These are phyloP conservation scores for Daptonema setosum DNA, from an alignment of 2,888 invertebrate genomes.

Conservation along the genomic window DNA sequence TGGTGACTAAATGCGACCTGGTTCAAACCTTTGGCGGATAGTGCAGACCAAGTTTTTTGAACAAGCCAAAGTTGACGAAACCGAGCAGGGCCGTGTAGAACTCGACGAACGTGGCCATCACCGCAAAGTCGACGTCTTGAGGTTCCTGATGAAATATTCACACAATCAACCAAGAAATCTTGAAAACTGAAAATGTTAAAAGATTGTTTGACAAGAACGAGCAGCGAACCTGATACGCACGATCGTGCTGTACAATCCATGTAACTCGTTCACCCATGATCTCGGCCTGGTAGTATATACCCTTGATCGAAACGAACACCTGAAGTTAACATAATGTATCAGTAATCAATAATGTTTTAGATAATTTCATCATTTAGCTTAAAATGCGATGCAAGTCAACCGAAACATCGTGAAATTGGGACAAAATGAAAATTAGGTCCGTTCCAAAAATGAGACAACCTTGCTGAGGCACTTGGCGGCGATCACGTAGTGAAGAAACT, in stretches of 20 bases:
- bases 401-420: too few species aligned
- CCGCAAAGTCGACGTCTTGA: slow-evolving; percentile 76
- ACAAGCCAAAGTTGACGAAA: slow-evolving; percentile 80
- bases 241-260: slow-evolving; percentile 91
- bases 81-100: slow-evolving; percentile 85
- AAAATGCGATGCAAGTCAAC: too few species aligned
- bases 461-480: slow-evolving; percentile 69
- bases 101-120: slow-evolving; percentile 91
- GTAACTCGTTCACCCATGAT: slow-evolving; percentile 78
- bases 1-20: too few species aligned
- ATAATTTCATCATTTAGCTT: too few species aligned
- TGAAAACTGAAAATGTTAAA: too few species aligned
- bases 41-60: slow-evolving; percentile 58
- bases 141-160: too few species aligned
- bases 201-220: too few species aligned
- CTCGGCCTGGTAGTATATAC: slow-evolving; percentile 92
- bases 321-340: too few species aligned
- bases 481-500: slow-evolving; percentile 86
- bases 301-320: slow-evolving; percentile 74
- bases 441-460: slow-evolving; percentile 36
- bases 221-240: slow-evolving; percentile 37
- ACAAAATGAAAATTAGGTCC: too few species aligned
- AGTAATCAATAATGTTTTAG: too few species aligned
- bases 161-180: too few species aligned
- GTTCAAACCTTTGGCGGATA: slow-evolving; percentile 64